Evolutionary conservation across 2,797 vertebrate genomes (phyloP).

Genomic region (Pogoniulus pusillus): DNA sequence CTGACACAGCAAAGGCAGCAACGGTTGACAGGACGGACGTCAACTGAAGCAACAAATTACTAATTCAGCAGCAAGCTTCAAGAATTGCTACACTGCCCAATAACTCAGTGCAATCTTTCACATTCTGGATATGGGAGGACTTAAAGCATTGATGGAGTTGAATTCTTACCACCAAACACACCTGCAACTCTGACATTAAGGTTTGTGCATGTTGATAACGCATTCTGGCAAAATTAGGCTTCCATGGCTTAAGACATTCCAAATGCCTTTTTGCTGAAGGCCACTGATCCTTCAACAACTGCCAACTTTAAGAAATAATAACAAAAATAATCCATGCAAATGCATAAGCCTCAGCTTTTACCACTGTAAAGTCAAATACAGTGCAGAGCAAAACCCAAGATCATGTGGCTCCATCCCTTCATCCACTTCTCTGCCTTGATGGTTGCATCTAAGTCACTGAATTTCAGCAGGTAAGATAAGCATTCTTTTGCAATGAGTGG

Average conservation of each 20-base stretch:
- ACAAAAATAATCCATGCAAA: no score
- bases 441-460: not conserved
- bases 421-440: accelerated
- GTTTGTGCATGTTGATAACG: not conserved
- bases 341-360: not conserved
- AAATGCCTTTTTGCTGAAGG: not conserved
- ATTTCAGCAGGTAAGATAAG: not conserved
- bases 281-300: not conserved
- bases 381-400: not conserved
- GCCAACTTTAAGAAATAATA: not conserved
- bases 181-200: not conserved
- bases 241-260: not conserved
- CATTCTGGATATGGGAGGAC: not conserved
- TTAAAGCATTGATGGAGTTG: not conserved
- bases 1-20: not conserved
- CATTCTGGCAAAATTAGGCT: not conserved
- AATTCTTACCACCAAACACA: not conserved
- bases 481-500: not conserved
- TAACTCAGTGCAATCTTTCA: slow-evolving; percentile 6
- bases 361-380: not conserved
- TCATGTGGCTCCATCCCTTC: not conserved
- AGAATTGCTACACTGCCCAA: not conserved
- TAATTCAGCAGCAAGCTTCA: slow-evolving; percentile 8
- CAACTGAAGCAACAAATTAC: slow-evolving; percentile 24
- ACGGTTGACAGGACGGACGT: not conserved